These are phyloP conservation scores for Triops cancriformis DNA, from an alignment of 1,140 invertebrate genomes.

Conservation along the genomic window DNA sequence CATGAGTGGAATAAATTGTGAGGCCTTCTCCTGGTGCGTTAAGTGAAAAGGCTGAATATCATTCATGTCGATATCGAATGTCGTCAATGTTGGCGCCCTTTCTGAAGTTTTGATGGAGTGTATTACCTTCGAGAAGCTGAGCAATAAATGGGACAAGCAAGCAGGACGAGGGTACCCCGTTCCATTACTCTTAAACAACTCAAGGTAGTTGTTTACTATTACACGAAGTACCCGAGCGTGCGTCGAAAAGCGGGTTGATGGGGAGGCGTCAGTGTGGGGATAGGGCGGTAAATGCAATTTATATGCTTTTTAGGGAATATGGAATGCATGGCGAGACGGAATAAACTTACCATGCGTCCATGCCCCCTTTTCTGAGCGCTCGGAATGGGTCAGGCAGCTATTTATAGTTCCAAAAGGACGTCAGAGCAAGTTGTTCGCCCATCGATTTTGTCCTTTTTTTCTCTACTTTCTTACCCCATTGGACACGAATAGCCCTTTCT, in stretches of 20 bases:
- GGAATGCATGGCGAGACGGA: neutral
- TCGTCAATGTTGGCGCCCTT: neutral
- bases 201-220: neutral
- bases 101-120: neutral
- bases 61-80: neutral
- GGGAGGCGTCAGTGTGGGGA: neutral
- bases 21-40: neutral
- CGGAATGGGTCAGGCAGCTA: neutral
- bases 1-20: neutral
- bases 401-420: constrained; percentile 8
- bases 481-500: neutral
- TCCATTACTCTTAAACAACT: neutral
- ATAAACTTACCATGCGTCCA: neutral
- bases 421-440: neutral
- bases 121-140: neutral
- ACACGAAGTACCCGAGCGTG: neutral
- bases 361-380: neutral
- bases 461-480: neutral
- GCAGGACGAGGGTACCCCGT: neutral
- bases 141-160: neutral
- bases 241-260: neutral
- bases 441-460: neutral
- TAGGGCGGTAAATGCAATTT: neutral
- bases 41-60: neutral
- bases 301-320: constrained; percentile 4